Evolutionary conservation across 2,888 invertebrate species (phyloP).

Genomic region (Sminthurides aquaticus): DNA sequence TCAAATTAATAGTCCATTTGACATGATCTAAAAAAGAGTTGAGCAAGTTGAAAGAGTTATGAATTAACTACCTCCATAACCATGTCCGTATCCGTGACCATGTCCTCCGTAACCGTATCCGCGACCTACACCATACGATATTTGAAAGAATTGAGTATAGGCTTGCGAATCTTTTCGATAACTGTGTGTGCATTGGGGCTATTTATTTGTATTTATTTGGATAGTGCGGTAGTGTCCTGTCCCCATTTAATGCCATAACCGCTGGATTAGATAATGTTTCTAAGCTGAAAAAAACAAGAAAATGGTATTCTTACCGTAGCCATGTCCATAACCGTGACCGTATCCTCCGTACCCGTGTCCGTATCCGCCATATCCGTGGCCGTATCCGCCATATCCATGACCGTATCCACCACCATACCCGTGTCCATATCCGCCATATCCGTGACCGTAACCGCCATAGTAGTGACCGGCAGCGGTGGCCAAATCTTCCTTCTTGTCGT

Average conservation of each 20-base stretch:
- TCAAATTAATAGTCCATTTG: too few species aligned
- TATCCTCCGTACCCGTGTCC: conserved; percentile 6
- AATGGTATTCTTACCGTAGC: conserved; percentile 4
- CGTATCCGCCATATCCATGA: conserved; percentile 5
- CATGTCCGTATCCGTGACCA: conserved; percentile 1
- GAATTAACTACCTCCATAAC: background rate
- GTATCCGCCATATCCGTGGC: conserved; percentile 6
- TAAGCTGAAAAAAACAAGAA: too few species aligned
- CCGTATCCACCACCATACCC: conserved; percentile 2
- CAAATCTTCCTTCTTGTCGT: conserved; percentile 17
- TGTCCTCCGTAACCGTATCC: background rate
- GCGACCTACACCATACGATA: too few species aligned
- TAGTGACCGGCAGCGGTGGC: background rate
- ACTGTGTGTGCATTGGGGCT: too few species aligned
- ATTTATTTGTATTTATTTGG: too few species aligned
- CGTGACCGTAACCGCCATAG: conserved; percentile 5
- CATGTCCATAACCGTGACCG: conserved; percentile 3
- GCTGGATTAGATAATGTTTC: too few species aligned
- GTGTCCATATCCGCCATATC: background rate
- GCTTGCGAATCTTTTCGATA: too few species aligned
- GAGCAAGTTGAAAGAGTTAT: too few species aligned
- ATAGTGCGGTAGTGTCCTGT: too few species aligned
- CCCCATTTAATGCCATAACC: background rate
- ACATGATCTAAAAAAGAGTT: too few species aligned
- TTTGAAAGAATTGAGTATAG: too few species aligned